Base-by-base conservation (phyloP, 2,888 invertebrate genomes). In the Cordilura impudica region DNA sequence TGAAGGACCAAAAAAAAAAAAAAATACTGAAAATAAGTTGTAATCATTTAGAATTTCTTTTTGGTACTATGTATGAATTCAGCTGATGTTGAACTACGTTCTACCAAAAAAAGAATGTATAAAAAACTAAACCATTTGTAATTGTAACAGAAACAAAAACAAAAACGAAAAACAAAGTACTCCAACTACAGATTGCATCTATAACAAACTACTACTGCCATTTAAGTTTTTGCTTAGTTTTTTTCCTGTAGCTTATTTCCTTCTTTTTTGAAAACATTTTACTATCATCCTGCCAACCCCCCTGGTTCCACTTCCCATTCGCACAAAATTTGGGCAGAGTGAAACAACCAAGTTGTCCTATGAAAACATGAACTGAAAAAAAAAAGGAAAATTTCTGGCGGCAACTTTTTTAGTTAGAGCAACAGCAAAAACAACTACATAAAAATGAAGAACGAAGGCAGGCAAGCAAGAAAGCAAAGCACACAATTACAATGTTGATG, bases 361-460 rank as follows among this genome's bases (percentile, higher is more conserved):
- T 61, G 8, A 18, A 21, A 67, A 74, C 60, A 53, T 67, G 51
- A 56, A 49, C 14, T 18, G 4, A 12, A 47, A 16, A 29, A 67
- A 66, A 12, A 58, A 58, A 14, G 43, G 49, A 66, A 67, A 60
- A 67, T 23, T 75, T 77, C 65, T 71, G 65, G 65, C 76, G 76
- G 76, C 71, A 76, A 77, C 65, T 58, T 76, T 69, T 71, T 70
- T 63, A 53, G 23, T 56, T 61, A 45, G 29, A 16, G 47, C 18
- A 61, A 61, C 39, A 61, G 14, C n/a, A n/a, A n/a, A 26, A 26
- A 26, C n/a, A 39, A 31, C 10, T n/a, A 16, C 8, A 43, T 14
- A 31, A 29, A 49, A 35, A 26, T 18, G 14, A 10, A 53, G 49
- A 16, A 49, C 23, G 47, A 2, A 63, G 18, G 8, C 26, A 49